phyloP scores from a whole-genome alignment of 2,888 invertebrate species.

The Crioceris asparagi region DNA sequence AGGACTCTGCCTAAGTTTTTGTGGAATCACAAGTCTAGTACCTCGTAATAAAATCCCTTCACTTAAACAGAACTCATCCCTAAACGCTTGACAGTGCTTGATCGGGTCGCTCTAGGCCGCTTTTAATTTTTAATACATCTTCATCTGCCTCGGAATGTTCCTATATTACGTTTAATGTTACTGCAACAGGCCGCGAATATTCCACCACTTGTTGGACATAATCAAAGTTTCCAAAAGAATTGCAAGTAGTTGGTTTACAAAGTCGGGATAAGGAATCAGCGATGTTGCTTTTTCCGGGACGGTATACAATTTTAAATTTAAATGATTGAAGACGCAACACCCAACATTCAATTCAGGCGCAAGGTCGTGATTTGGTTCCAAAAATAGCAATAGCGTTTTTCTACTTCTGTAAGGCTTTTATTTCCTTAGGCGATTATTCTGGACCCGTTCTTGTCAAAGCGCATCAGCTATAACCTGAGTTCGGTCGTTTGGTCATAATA shows the following conservation, averaged over 20 bases:
- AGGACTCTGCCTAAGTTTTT: constrained; percentile 16
- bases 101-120: constrained; percentile 5
- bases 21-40: constrained; percentile 19
- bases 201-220: constrained; percentile 11
- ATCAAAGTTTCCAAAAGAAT: constrained; percentile 1
- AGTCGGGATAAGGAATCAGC: constrained; percentile 11
- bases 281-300: constrained; percentile 11
- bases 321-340: constrained; percentile 12
- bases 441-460: background rate
- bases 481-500: background rate
- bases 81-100: constrained; percentile 15
- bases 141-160: constrained; percentile 9
- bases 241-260: background rate
- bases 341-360: constrained; percentile 12
- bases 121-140: constrained; percentile 7
- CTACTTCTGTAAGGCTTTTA: constrained; percentile 12
- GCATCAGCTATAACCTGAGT: background rate
- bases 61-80: constrained; percentile 25
- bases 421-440: background rate
- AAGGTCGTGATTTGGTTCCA: constrained; percentile 18
- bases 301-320: constrained; percentile 11
- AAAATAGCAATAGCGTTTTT: too few species aligned
- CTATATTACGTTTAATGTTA: constrained; percentile 10
- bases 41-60: constrained; percentile 18
- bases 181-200: constrained; percentile 13